Evolutionary conservation across 2,113 vertebrate species (phyloP).

Genomic region (Malaclemys terrapin): DNA sequence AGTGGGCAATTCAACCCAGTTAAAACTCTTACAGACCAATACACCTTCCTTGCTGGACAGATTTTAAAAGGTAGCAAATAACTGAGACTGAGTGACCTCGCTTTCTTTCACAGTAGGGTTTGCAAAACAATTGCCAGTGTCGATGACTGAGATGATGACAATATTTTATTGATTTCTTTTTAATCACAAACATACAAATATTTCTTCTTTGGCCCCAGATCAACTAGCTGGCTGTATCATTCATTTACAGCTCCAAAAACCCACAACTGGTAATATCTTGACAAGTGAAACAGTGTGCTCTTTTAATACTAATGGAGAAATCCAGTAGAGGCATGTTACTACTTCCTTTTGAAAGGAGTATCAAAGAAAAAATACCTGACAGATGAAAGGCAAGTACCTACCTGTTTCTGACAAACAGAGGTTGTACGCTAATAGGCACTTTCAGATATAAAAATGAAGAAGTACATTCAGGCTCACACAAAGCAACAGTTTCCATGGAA

Average conservation of each 20-base stretch:
- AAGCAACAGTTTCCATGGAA: background rate
- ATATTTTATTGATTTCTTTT: background rate
- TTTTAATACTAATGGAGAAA: slow-evolving; percentile 11
- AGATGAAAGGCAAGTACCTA: slow-evolving; percentile 20
- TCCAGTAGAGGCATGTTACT: slow-evolving; percentile 49
- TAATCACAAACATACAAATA: background rate
- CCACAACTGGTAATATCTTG: background rate
- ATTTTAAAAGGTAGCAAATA: background rate
- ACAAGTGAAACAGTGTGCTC: slow-evolving; percentile 23
- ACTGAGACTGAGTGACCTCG: background rate
- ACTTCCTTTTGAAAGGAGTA: slow-evolving; percentile 50
- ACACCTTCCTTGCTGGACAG: background rate
- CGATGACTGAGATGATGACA: background rate
- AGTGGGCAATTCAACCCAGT: background rate
- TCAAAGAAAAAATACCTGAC: slow-evolving; percentile 44
- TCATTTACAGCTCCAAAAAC: background rate
- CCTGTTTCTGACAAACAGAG: slow-evolving; percentile 8
- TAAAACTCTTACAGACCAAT: too few relatives aligned
- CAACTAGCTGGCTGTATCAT: slow-evolving; percentile 1
- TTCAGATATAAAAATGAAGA: background rate
- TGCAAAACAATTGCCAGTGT: background rate
- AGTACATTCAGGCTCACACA: background rate
- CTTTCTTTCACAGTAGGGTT: background rate
- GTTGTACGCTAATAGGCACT: slow-evolving; percentile 7
- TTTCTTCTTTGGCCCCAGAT: background rate